Base-by-base conservation (phyloP, 2,888 invertebrate species). In the Cerastis rubricosa region DNA sequence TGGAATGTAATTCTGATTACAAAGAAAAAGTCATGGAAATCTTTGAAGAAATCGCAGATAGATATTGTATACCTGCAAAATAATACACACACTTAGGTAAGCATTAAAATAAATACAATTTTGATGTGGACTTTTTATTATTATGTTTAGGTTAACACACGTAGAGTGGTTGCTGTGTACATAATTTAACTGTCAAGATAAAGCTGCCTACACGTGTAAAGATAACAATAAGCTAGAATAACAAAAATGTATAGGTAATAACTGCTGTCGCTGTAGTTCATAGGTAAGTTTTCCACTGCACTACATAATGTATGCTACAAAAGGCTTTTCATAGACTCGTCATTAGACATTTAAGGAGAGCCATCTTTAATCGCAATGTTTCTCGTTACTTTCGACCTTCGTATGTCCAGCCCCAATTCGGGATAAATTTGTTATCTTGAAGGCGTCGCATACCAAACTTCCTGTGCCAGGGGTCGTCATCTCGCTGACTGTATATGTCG, bases 41-140 rank as follows among this genome's bases (percentile, higher is more conserved):
- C 90, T 94, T 97, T 76, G 94, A 97, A 84, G 97, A 97, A 90
- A 95, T 97, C 72, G 92, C 97, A 66, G 96, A 97, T 83, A 93
- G 93, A 86, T 97, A 96, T 88, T 93, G 94, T 87, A 80, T 96
- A 8, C 9, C 19, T 47, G 19, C 22, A 12, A 77, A 80, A 66
- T 83, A 25, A 59, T 43, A 29, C 0, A 1, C 11, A 64, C 25
- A 59, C 14, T 14, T n/a, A 49, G 6, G 40, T 45, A 59, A 14
- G 19, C 22, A 25, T n/a, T 43, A 61, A 35, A 61, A 51, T 59
- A n/a, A 14, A 35, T 25, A 78, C 51, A 54, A 25, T 22, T 2
- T 45, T 12, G n/a, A 47, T 66, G 49, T 69, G 72, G 40, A 45
- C 22, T 25, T 25, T 35, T 59, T 14, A 40, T 47, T 11, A 63